These are phyloP conservation scores for Mermis nigrescens DNA, from an alignment of 2,888 invertebrate species.

Conservation along the genomic window DNA sequence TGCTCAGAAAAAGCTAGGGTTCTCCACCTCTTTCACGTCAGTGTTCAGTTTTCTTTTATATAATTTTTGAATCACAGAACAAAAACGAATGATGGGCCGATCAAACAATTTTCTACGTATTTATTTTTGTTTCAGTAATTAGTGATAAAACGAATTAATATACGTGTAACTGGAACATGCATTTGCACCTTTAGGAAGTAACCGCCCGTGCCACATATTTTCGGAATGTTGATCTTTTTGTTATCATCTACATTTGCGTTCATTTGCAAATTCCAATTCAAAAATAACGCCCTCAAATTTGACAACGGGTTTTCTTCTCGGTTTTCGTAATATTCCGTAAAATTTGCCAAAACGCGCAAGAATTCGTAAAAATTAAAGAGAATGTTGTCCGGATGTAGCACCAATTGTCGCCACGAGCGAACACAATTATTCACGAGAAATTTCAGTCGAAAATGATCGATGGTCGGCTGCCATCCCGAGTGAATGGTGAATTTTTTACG, in stretches of 20 bases:
- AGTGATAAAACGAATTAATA: too few species aligned
- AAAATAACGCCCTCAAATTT: constrained; percentile 15
- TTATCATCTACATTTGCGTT: constrained; percentile 5
- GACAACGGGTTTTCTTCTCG: constrained; percentile 14
- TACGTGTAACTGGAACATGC: too few species aligned
- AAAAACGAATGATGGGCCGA: too few species aligned
- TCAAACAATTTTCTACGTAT: too few species aligned
- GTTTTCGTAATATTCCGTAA: constrained; percentile 20
- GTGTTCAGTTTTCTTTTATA: too few species aligned
- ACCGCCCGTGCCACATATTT: constrained; percentile 58
- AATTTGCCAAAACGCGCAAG: constrained; percentile 51
- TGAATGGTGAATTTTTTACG: constrained; percentile 57
- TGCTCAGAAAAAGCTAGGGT: too few species aligned
- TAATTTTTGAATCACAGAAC: too few species aligned
- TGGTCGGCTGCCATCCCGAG: constrained; percentile 56
- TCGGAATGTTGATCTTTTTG: constrained; percentile 12
- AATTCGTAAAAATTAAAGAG: constrained; percentile 65
- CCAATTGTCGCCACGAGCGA: constrained; percentile 45
- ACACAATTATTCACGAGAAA: constrained; percentile 51
- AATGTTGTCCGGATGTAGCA: constrained; percentile 53
- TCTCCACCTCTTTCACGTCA: too few species aligned
- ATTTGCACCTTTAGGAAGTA: constrained; percentile 15
- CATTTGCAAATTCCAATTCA: constrained; percentile 26
- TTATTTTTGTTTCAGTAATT: too few species aligned
- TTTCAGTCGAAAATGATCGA: constrained; percentile 52